Evolutionary conservation across 2,797 vertebrate genomes (phyloP).

Genomic region (Neoniphon sammara): DNA sequence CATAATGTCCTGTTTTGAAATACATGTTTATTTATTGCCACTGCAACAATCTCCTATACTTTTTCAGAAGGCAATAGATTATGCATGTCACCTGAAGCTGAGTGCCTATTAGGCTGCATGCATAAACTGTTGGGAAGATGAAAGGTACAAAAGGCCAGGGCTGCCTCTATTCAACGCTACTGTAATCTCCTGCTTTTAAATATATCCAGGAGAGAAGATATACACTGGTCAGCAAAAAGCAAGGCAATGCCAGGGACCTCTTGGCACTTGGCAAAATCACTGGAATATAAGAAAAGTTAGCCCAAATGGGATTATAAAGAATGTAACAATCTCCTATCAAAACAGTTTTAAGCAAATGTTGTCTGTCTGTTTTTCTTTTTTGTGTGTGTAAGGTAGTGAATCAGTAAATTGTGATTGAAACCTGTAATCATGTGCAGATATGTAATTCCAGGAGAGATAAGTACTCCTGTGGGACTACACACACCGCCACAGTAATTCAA

Average conservation of each 20-base stretch:
- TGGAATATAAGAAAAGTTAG: not conserved
- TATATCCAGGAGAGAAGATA: not conserved
- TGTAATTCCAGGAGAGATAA: conserved; percentile 52
- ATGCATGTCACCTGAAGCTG: too few species aligned
- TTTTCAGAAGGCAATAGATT: not conserved
- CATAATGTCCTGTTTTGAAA: not conserved
- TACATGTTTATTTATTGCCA: not conserved
- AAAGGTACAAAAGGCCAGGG: too few species aligned
- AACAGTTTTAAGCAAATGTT: not conserved
- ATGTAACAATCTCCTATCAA: not conserved
- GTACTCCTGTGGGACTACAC: conserved; percentile 35
- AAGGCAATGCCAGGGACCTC: not conserved
- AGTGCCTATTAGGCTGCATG: too few species aligned
- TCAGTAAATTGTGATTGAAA: conserved; percentile 58
- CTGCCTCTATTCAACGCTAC: too few species aligned
- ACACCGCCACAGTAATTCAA: conserved; percentile 57
- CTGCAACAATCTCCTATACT: not conserved
- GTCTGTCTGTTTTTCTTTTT: not conserved
- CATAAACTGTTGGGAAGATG: too few species aligned
- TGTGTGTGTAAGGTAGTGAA: conserved; percentile 24
- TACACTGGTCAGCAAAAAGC: not conserved
- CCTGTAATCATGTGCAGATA: conserved; percentile 63
- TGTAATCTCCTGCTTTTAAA: too few species aligned
- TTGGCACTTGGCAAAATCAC: not conserved
- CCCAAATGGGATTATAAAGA: not conserved